Base-by-base conservation (phyloP, 2,113 vertebrate genomes). In the Kryptolebias marmoratus region DNA sequence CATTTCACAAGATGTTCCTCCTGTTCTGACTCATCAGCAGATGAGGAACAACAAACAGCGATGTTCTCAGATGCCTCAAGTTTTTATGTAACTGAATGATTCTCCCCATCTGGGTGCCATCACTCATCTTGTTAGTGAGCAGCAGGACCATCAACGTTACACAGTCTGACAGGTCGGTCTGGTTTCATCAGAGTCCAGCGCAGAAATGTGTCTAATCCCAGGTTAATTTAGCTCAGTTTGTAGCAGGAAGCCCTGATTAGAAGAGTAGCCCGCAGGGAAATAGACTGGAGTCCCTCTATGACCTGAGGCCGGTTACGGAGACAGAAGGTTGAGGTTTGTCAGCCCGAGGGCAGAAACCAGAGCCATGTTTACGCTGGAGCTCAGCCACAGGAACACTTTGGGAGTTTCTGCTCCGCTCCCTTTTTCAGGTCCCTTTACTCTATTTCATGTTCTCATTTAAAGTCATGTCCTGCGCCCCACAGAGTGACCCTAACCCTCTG, bases 221-320 rank as follows among this genome's bases (percentile, higher is more conserved):
- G 39, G 42, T 81, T 82, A 49, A 64, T 86, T 89, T 81, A 77
- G 66, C 71, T 73, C 56, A 58, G 64, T 73, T 73, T 82, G 53
- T 62, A 74, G 63, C 87, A 89, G 88, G 90, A 93, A 90, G 71
- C 31, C 50, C 77, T 90, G 87, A 91, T 91, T 93, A 86, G 64
- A 67, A 79, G 67, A 18, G 76, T 18, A 58, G 73, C 49, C 87
- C 73, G 10, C 64, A 87, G 91, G 90, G 87, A 90, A 81, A 69
- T 85, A 62, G 76, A 89, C 90, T 81, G 64, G 36, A 82, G 73
- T 83, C 71, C 76, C 39, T 52, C 31, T 68, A 45, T 88, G 82
- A 90, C 87, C 80, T 60, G 72, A 78, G 82, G 68, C 83, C 73
- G 69, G 71, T 80, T 68, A 47, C 60, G 65, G 75, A 89, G 72